Evolutionary conservation across 2,888 invertebrate species (phyloP).

Genomic region (Drosophila infuscata): DNA sequence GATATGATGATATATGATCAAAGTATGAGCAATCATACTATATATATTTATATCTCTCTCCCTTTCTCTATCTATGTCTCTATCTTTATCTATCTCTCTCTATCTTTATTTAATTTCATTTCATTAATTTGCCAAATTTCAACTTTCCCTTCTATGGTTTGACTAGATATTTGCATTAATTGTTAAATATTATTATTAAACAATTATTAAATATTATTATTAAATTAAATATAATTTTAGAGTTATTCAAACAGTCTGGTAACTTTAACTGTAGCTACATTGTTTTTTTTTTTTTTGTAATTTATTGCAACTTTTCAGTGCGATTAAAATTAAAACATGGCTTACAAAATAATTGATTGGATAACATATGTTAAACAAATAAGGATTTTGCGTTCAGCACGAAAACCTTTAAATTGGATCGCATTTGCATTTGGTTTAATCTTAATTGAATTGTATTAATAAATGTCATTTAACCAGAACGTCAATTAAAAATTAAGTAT

Average conservation of each 20-base stretch:
- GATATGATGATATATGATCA: not conserved
- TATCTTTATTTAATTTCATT: not conserved
- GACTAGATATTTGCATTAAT: not conserved
- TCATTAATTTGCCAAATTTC: not conserved
- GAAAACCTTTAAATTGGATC: not conserved
- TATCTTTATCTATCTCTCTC: not conserved
- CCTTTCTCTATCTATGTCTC: not conserved
- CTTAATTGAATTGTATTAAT: conserved; percentile 1
- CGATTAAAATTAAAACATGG: not conserved
- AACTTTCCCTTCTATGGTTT: not conserved
- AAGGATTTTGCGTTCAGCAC: not conserved
- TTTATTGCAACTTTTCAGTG: not conserved
- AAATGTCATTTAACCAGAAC: not conserved
- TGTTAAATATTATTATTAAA: not conserved
- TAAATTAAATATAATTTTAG: not conserved
- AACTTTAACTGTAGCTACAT: not conserved
- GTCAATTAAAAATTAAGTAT: conserved; percentile 12
- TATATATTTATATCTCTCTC: not conserved
- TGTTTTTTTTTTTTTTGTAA: not conserved
- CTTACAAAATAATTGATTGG: not conserved
- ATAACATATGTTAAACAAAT: not conserved
- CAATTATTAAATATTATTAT: not conserved
- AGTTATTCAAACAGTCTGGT: not conserved
- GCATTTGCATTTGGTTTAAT: conserved; percentile 3
- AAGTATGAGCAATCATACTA: not conserved